Percentiles rank a stretch among this genome's conserved stretches.
Evolutionary conservation across 2,888 invertebrate species (phyloP).

Genomic region (Sacculina carcini): DNA sequence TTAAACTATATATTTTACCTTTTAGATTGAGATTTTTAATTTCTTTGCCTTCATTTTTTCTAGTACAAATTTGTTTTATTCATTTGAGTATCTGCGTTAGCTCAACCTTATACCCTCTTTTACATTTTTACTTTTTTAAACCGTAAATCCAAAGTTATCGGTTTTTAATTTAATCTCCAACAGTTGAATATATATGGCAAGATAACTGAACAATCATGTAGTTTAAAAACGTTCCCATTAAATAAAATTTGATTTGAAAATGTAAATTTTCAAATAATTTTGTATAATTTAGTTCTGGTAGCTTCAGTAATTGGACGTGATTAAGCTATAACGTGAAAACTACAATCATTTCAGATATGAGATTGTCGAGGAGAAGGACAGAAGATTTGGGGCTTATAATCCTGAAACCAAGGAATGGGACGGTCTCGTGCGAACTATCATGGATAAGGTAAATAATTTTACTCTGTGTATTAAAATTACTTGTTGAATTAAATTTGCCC

Average conservation of each 20-base stretch:
- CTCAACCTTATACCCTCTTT: no score
- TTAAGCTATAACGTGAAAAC: no score
- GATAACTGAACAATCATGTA: background rate
- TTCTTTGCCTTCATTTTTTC: no score
- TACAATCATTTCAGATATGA: constrained; percentile 48
- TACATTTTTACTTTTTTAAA: no score
- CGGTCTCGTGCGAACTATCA: constrained; percentile 58
- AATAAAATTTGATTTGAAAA: background rate
- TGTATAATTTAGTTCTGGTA: background rate
- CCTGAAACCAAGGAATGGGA: constrained; percentile 70
- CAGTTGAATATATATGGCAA: background rate
- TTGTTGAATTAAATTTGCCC: no score
- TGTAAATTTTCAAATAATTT: background rate
- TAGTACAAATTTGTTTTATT: no score
- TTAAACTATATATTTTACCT: no score
- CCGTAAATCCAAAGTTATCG: no score
- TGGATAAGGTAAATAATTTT: constrained; percentile 45
- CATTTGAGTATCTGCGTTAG: no score
- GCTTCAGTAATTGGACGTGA: no score
- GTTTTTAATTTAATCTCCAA: background rate
- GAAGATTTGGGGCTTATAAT: constrained; percentile 66
- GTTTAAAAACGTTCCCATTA: background rate
- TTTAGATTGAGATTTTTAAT: no score
- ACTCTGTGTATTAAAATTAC: no score
- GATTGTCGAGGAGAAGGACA: constrained; percentile 56